Base-by-base conservation (phyloP, 2,888 invertebrate genomes). In the Ariolimax columbianus region DNA sequence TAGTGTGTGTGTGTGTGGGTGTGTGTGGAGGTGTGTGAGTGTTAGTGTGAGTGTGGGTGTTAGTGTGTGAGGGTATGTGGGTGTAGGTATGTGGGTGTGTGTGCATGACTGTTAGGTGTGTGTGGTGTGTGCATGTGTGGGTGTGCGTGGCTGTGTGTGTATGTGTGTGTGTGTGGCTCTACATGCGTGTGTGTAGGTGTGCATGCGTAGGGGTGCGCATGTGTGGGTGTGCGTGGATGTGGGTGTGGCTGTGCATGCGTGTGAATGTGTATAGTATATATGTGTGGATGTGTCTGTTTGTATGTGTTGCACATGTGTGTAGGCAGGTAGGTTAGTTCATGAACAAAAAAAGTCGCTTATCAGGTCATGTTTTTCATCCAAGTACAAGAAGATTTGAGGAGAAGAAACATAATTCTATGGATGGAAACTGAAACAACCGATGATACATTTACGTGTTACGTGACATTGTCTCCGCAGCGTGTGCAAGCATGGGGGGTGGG, bases 211-310 rank as follows among this genome's bases (percentile, higher is more conserved):
- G 68, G 70, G 47, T 70, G 30, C 14, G 33, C 47, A 40, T 70
- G 68, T 33, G 51, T 70, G 70, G 3, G 80, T 68, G 19, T 47
- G 47, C 17, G 47, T 47, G 47, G 17, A 7, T 47, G 73, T 73
- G 73, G 38, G 43, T 73, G 73, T 73, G 73, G 9, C 26, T 80
- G 80, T 11, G 80, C 55, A 43, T 38, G 78, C 63, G 78, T 66
- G 78, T 63, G 78, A 2, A 43, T 63, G 78, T 66, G 63, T 38
- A 33, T 59, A 26, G 47, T 47, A 17, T 47, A 17, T 47, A 17
- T 11, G 9, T 47, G 47, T 47, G 47, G 7, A 47, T 47, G 47
- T 47, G 47, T 47, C 17, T 47, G 47, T 11, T 7, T 17, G 17
- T 47, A 17, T 47, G 47, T 47, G 7, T 47, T 47, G 47, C 17